These are phyloP conservation scores for Busseola fusca DNA, from an alignment of 2,888 invertebrate genomes.

Conservation along the genomic window DNA sequence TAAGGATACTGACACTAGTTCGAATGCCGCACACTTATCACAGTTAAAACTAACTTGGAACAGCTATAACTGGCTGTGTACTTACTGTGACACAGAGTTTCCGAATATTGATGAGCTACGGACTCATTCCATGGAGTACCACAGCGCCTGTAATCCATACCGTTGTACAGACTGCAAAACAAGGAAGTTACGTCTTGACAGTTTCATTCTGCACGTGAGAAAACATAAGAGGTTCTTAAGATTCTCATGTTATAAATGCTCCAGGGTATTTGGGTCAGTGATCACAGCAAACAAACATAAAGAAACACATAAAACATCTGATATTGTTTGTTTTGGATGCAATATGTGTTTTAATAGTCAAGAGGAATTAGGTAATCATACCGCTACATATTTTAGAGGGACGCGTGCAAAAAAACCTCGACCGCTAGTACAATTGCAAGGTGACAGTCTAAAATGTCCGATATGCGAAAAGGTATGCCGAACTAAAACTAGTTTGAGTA, in stretches of 20 bases:
- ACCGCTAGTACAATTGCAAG: constrained; percentile 67
- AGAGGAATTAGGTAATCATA: constrained; percentile 71
- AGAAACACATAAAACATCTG: constrained; percentile 62
- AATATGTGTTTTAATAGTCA: constrained; percentile 67
- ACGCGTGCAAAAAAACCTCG: constrained; percentile 72
- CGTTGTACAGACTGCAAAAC: constrained; percentile 90
- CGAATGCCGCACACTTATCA: constrained; percentile 68
- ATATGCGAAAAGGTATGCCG: constrained; percentile 77
- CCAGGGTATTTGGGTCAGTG: constrained; percentile 65
- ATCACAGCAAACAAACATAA: constrained; percentile 65
- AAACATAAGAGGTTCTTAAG: constrained; percentile 89
- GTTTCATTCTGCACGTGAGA: constrained; percentile 86
- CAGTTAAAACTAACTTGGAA: constrained; percentile 57
- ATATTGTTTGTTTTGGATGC: constrained; percentile 75
- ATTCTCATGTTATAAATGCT: constrained; percentile 79
- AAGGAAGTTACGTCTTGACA: constrained; percentile 71
- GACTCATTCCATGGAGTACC: constrained; percentile 89
- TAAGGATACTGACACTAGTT: constrained; percentile 30
- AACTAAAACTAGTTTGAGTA: constrained; percentile 69
- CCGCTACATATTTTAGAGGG: constrained; percentile 66
- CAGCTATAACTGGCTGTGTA: no score
- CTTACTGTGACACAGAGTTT: no score
- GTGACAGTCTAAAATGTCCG: constrained; percentile 70
- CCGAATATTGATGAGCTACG: constrained; percentile 78
- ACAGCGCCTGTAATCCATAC: constrained; percentile 90